Evolutionary conservation across 2,113 vertebrate species (phyloP).

Genomic region (Euleptes europaea): DNA sequence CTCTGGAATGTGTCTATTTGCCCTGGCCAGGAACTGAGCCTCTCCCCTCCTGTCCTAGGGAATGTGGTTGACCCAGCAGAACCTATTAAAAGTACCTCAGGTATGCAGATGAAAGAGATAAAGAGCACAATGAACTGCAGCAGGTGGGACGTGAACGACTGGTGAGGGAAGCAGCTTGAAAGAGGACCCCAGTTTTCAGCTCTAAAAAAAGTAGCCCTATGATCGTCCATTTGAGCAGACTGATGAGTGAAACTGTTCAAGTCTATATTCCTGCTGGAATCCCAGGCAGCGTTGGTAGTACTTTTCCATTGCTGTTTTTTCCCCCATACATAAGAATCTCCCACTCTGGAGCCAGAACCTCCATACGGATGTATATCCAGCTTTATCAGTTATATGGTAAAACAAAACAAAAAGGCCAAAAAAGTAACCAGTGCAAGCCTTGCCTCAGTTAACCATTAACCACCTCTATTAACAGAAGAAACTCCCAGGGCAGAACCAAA

Average conservation of each 20-base stretch:
- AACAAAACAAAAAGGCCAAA: not conserved
- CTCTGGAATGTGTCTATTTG: not conserved
- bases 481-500: not conserved
- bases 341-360: too few relatives aligned
- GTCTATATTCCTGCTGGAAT: not conserved
- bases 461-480: too few relatives aligned
- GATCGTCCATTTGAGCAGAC: not conserved
- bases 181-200: not conserved
- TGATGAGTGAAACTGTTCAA: not conserved
- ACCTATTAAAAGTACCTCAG: not conserved
- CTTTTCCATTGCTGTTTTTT: not conserved
- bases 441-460: not conserved
- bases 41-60: not conserved
- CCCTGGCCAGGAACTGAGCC: not conserved
- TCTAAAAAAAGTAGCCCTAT: not conserved
- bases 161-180: not conserved
- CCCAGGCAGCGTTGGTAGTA: not conserved
- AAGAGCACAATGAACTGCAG: not conserved
- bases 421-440: not conserved
- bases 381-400: not conserved
- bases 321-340: not conserved
- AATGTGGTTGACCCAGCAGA: slow-evolving; percentile 3
- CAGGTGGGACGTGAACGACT: not conserved
- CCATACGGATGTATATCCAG: not conserved
- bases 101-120: not conserved